Percentiles rank a stretch among this genome's conserved stretches.
These are phyloP conservation scores for Oxyruncus cristatus DNA, from an alignment of 2,113 vertebrate genomes.

Conservation along the genomic window DNA sequence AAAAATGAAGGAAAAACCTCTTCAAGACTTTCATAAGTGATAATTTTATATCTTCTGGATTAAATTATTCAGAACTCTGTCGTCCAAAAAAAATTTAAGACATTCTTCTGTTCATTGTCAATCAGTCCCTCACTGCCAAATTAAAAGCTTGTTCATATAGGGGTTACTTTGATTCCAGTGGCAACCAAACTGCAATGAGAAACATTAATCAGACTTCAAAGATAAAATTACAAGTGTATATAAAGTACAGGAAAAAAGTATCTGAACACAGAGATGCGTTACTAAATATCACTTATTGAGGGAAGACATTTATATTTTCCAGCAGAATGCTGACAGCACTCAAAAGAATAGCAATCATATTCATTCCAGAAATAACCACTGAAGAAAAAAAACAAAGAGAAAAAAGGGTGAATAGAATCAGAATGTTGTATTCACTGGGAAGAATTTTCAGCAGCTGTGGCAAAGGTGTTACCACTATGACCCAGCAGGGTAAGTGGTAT, in stretches of 20 bases:
- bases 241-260: not conserved
- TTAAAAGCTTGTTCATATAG: conserved; percentile 9
- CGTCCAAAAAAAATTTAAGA: not conserved
- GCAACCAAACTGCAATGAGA: not conserved
- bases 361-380: not conserved
- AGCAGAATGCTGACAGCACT: not conserved
- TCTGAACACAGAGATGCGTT: not conserved
- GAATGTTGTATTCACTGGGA: not conserved
- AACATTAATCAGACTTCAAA: not conserved
- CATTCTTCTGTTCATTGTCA: not conserved
- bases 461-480: not conserved
- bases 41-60: not conserved
- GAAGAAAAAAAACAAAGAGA: not conserved
- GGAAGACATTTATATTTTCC: not conserved
- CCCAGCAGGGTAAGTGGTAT: not conserved
- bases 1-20: not conserved
- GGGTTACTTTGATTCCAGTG: not conserved
- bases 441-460: not conserved
- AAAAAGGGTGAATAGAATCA: not conserved
- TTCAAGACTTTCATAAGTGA: not conserved
- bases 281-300: not conserved
- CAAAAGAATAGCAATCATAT: not conserved
- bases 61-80: not conserved
- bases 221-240: not conserved
- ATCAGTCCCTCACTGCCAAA: not conserved